Evolutionary conservation across 2,797 vertebrate genomes (phyloP).

Genomic region (Silurus lanzhouensis): DNA sequence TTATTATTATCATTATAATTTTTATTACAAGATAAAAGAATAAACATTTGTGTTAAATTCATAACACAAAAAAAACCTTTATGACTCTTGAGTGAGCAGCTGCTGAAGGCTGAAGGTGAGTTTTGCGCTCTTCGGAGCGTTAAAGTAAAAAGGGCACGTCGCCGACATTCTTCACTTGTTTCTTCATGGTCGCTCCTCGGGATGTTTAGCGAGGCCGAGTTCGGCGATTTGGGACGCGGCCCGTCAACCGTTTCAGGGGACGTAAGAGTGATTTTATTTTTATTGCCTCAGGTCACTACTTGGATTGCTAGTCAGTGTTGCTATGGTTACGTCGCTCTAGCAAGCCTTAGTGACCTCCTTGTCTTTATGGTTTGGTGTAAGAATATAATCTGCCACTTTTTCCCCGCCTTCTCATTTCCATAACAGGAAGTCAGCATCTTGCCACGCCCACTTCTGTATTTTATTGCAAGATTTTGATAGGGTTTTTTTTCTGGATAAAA

Average conservation of each 20-base stretch:
- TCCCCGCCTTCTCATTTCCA: not conserved
- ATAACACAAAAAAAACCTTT: not conserved
- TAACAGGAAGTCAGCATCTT: not conserved
- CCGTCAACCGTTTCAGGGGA: not conserved
- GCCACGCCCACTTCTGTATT: not conserved
- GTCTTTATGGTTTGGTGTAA: not conserved
- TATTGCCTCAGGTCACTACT: not conserved
- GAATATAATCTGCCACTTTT: no score
- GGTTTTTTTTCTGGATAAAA: not conserved
- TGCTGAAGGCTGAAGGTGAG: not conserved
- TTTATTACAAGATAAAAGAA: no score
- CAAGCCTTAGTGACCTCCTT: not conserved
- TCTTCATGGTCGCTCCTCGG: not conserved
- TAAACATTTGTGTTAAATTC: no score
- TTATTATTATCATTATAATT: not conserved
- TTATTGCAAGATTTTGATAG: not conserved
- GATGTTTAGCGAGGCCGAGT: not conserved
- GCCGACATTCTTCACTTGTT: not conserved
- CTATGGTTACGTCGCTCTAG: not conserved
- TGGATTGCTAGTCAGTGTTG: conserved; percentile 1
- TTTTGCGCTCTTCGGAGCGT: conserved; percentile 15
- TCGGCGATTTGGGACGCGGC: conserved; percentile 21
- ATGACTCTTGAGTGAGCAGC: not conserved
- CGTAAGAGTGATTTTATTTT: conserved; percentile 7
- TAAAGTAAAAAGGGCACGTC: conserved; percentile 27